Base-by-base conservation (phyloP, 2,888 invertebrate genomes). In the Trimorus sp. region DNA sequence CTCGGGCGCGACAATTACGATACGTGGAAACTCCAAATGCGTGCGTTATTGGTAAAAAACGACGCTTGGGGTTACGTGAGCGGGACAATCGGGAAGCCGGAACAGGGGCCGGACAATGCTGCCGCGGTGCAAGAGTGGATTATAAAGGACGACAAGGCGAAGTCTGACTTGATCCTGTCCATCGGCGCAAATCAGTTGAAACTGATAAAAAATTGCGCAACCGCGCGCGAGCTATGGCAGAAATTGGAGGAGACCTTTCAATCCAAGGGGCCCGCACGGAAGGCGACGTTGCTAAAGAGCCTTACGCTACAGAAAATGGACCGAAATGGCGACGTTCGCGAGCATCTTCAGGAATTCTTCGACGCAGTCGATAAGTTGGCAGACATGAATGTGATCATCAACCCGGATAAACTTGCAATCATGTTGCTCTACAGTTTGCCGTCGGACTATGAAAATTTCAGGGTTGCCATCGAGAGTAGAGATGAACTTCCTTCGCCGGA, bases 381-480 rank as follows among this genome's bases (percentile, higher is more conserved):
- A 1, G 69, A 74, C 7, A 37, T 74, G 74, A 40, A 65, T 5
- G 12, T 74, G 3, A 1, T 36, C 1, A 56, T 74, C 6, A 36
- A 74, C 49, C 65, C 74, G 3, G 58, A 74, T 11, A 56, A 63
- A 63, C 26, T 74, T 2, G 16, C 66, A 0, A 68, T 77, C 16
- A 71, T 78, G 66, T 36, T 81, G 36, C 48, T 82, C 8, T 79
- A 82, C 40, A 81, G 80, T 51, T 56, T 83, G 3, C 81, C 80
- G 4, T 1, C 54, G 6, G 85, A 56, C 3, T 83, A 54, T 37
- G 78, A 82, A n/a, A 73, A 74, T 49, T 83, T 83, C 36, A 37
- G 83, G 36, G 11, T 54, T 9, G 83, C 83, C 7, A 83, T 83
- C 5, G 83, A 51, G 14, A 51, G 36, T 40, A 9, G 54, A 26